phyloP scores from a whole-genome alignment of 2,797 vertebrate species.

The Schizopygopsis malacanthus region DNA sequence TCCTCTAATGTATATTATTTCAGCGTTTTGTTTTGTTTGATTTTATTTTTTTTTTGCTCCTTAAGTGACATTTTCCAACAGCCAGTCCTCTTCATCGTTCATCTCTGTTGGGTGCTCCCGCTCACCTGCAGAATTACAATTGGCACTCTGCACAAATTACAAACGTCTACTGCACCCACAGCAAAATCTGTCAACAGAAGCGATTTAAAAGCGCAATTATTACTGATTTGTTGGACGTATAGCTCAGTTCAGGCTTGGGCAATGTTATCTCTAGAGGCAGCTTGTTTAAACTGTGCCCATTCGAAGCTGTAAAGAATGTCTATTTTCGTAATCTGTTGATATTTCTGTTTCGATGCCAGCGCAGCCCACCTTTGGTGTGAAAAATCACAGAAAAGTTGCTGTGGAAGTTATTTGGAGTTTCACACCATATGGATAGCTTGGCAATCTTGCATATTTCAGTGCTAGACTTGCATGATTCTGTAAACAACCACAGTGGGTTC shows the following conservation, averaged over 20 bases:
- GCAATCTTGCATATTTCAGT: slow-evolving; percentile 13
- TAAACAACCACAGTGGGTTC: neutral
- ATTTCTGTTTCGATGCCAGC: slow-evolving; percentile 17
- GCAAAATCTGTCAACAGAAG: slow-evolving; percentile 26
- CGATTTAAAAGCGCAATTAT: slow-evolving; percentile 11
- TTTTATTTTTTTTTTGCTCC: slow-evolving; percentile 16
- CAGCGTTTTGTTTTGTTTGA: slow-evolving; percentile 17
- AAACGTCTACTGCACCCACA: slow-evolving; percentile 25
- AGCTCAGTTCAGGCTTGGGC: neutral
- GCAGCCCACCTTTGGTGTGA: slow-evolving; percentile 35
- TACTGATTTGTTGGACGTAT: slow-evolving; percentile 23
- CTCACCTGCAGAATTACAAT: slow-evolving; percentile 46
- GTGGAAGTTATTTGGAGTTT: slow-evolving; percentile 29
- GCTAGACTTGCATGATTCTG: slow-evolving; percentile 19
- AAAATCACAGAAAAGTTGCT: slow-evolving; percentile 37
- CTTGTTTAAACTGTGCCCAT: slow-evolving; percentile 17
- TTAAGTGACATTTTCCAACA: slow-evolving; percentile 30
- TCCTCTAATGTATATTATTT: slow-evolving; percentile 35
- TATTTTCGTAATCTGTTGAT: slow-evolving; percentile 19
- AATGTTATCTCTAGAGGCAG: slow-evolving; percentile 15
- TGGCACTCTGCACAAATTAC: slow-evolving; percentile 14
- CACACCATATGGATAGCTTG: slow-evolving; percentile 35
- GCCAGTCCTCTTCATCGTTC: slow-evolving; percentile 15
- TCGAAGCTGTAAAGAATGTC: neutral
- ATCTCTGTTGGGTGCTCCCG: slow-evolving; percentile 8